Percentiles rank a stretch among this genome's conserved stretches.
Evolutionary conservation across 1,140 invertebrate genomes (phyloP).

Genomic region (Panulirus ornatus): DNA sequence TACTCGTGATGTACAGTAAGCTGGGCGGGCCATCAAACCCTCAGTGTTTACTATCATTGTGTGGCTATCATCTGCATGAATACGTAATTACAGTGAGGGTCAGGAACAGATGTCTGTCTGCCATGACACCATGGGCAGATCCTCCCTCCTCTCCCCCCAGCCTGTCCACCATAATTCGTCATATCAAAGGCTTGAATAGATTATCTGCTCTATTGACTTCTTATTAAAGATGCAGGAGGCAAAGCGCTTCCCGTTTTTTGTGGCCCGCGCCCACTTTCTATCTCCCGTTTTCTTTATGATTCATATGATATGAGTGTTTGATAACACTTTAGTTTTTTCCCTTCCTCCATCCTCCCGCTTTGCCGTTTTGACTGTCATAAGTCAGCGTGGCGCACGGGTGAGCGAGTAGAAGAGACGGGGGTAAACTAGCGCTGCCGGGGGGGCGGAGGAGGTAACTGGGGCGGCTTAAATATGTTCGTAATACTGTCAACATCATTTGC

Average conservation of each 20-base stretch:
- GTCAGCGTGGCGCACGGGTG: neutral
- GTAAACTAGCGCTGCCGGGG: neutral
- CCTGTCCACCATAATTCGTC: conserved; percentile 32
- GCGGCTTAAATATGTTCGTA: neutral
- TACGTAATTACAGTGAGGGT: conserved; percentile 33
- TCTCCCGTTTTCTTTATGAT: conserved; percentile 22
- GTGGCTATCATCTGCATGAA: conserved; percentile 39
- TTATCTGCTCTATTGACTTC: conserved; percentile 50
- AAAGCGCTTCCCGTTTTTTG: neutral
- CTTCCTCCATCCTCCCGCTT: neutral
- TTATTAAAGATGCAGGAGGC: conserved; percentile 29
- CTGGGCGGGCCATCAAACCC: too few species aligned
- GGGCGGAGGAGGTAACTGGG: neutral
- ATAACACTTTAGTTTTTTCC: neutral
- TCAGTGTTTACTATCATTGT: conserved; percentile 14
- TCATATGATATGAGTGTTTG: conserved; percentile 45
- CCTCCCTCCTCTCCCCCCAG: neutral
- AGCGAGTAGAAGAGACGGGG: neutral
- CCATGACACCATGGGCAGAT: too few species aligned
- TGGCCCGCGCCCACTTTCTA: neutral
- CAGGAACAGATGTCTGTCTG: conserved; percentile 18
- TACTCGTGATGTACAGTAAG: too few species aligned
- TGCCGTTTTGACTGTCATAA: neutral
- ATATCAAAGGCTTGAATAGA: conserved; percentile 43
- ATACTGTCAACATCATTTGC: neutral